These are phyloP conservation scores for Gandaritis pyraliata DNA, from an alignment of 2,888 invertebrate genomes.

Conservation along the genomic window DNA sequence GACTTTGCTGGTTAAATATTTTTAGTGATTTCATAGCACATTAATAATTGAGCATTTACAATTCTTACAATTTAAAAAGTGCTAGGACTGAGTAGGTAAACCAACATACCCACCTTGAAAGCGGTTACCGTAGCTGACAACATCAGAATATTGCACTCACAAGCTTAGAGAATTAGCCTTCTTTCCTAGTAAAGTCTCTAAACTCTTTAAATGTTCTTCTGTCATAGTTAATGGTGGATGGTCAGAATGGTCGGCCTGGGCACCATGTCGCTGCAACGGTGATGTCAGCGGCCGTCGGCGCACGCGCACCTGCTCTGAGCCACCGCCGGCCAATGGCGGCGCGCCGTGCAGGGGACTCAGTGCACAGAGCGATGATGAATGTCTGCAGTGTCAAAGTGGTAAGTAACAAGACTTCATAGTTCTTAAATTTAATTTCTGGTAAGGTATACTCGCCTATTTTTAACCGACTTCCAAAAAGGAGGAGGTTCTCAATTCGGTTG, in stretches of 20 bases:
- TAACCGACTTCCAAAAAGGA: too few relatives aligned
- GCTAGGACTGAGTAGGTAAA: too few relatives aligned
- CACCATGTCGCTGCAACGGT: constrained; percentile 91
- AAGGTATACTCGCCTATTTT: too few relatives aligned
- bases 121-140: too few relatives aligned
- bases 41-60: too few relatives aligned
- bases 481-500: too few relatives aligned
- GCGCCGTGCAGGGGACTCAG: constrained; percentile 91
- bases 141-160: too few relatives aligned
- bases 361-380: constrained; percentile 91
- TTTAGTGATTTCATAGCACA: too few relatives aligned
- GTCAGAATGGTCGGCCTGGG: constrained; percentile 96
- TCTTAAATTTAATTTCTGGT: not conserved
- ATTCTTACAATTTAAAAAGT: too few relatives aligned
- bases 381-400: constrained; percentile 87
- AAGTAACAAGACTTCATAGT: constrained; percentile 30
- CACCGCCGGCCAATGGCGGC: constrained; percentile 96
- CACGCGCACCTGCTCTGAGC: constrained; percentile 92
- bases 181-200: not conserved
- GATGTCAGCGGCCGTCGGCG: constrained; percentile 90
- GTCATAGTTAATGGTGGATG: constrained; percentile 95
- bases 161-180: too few relatives aligned
- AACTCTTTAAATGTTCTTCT: constrained; percentile 32
- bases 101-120: too few relatives aligned
- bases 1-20: too few relatives aligned